Conservation (phyloP, 2,797 vertebrate species). For the Naso thynnoides region DNA sequence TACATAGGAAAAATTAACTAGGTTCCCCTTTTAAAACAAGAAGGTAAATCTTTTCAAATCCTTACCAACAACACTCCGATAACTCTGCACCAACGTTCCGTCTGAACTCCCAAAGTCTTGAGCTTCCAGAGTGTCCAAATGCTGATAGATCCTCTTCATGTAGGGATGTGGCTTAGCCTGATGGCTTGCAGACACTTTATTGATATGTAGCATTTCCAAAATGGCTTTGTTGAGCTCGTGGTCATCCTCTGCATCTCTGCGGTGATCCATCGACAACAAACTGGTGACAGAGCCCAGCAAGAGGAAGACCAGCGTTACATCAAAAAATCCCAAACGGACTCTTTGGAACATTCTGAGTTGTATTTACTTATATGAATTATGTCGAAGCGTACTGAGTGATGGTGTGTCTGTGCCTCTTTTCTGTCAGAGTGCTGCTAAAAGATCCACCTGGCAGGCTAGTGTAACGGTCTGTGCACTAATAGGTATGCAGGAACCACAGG, state of each 20-base stretch:
- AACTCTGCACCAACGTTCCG: slow-evolving; percentile 83
- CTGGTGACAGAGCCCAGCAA: slow-evolving; percentile 36
- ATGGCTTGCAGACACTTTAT: slow-evolving; percentile 77
- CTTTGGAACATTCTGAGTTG: slow-evolving; percentile 39
- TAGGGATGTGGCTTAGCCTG: slow-evolving; percentile 82
- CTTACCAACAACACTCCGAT: slow-evolving; percentile 78
- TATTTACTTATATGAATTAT: neutral
- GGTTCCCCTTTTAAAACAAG: neutral
- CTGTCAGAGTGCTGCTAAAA: slow-evolving; percentile 40
- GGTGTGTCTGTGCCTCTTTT: neutral
- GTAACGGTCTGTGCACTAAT: slow-evolving; percentile 70
- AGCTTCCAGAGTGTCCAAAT: slow-evolving; percentile 68
- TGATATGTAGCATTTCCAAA: slow-evolving; percentile 85
- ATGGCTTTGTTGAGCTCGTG: slow-evolving; percentile 74
- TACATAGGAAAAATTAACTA: neutral
- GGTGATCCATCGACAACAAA: slow-evolving; percentile 52
- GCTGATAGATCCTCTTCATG: slow-evolving; percentile 82
- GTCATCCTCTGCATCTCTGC: slow-evolving; percentile 44
- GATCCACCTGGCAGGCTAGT: slow-evolving; percentile 45
- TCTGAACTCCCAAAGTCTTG: slow-evolving; percentile 69
- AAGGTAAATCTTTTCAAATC: neutral
- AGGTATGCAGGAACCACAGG: slow-evolving; percentile 76
- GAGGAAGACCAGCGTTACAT: slow-evolving; percentile 16
- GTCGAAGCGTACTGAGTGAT: neutral
- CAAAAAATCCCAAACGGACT: slow-evolving; percentile 5